A percentile compares a stretch with the other conserved stretches of the same genome.
phyloP scores from a whole-genome alignment of 2,888 invertebrate genomes.

The Plusia festucae region DNA sequence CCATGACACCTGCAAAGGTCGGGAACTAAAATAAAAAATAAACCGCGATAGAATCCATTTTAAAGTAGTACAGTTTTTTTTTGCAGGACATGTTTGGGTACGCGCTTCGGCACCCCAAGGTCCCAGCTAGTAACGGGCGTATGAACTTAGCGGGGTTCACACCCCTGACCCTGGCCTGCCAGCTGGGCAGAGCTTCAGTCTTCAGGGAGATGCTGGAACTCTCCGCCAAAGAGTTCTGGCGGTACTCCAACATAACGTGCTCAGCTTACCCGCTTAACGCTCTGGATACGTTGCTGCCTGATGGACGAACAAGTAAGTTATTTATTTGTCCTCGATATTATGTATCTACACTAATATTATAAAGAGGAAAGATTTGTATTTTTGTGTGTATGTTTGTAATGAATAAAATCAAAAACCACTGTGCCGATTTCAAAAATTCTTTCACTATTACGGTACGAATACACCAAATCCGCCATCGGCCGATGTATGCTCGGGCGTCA shows the following conservation, averaged over 20 bases:
- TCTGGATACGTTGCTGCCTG: slow-evolving; percentile 97
- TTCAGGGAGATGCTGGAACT: slow-evolving; percentile 99
- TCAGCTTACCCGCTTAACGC: slow-evolving; percentile 99
- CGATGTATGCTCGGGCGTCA: no score
- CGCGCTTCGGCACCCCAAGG: slow-evolving; percentile 97
- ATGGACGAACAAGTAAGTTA: slow-evolving; percentile 97
- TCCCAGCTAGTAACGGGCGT: slow-evolving; percentile 97
- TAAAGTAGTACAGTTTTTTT: no score
- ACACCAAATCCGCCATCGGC: no score
- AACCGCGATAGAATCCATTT: no score
- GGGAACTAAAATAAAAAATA: no score
- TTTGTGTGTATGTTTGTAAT: no score
- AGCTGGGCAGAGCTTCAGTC: slow-evolving; percentile 98
- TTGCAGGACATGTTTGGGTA: slow-evolving; percentile 99
- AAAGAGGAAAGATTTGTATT: no score
- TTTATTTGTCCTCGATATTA: background rate
- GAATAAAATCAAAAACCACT: no score
- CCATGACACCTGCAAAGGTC: no score
- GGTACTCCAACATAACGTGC: slow-evolving; percentile 99
- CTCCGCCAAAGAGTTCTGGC: slow-evolving; percentile 98
- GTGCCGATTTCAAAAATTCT: no score
- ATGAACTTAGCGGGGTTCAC: slow-evolving; percentile 97
- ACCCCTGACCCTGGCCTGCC: slow-evolving; percentile 98
- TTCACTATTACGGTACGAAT: no score
- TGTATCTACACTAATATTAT: no score